These are phyloP conservation scores for Himalopsyche tibetana DNA, from an alignment of 2,888 invertebrate genomes.

Conservation along the genomic window DNA sequence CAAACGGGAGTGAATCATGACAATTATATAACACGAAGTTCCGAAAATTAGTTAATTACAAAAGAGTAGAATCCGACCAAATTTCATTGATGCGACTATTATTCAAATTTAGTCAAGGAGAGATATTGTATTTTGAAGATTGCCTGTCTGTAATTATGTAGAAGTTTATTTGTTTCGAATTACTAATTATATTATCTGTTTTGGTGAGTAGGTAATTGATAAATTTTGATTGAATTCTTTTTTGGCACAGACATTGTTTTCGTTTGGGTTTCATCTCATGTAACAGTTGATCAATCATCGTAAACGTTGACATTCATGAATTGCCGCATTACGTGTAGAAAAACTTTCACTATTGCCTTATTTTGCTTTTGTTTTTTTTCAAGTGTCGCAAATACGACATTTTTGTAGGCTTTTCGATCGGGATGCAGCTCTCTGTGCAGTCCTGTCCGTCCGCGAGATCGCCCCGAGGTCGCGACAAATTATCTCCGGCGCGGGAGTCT, in stretches of 20 bases:
- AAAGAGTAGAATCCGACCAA: no score
- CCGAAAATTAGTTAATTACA: no score
- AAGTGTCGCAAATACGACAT: slow-evolving; percentile 10
- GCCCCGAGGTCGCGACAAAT: slow-evolving; percentile 68
- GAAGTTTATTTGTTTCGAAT: no score
- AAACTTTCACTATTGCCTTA: not conserved
- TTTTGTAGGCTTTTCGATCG: slow-evolving; percentile 16
- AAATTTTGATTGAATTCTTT: not conserved
- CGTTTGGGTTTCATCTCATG: slow-evolving; percentile 3
- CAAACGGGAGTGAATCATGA: no score
- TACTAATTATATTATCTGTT: not conserved
- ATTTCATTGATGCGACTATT: no score
- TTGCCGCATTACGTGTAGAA: not conserved
- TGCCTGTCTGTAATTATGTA: no score
- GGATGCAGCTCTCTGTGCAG: not conserved
- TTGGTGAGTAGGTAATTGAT: slow-evolving; percentile 14
- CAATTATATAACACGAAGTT: no score
- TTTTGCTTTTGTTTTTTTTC: slow-evolving; percentile 26
- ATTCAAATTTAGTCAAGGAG: no score
- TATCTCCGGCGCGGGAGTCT: slow-evolving; percentile 68
- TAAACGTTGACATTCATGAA: slow-evolving; percentile 23
- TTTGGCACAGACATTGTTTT: slow-evolving; percentile 14
- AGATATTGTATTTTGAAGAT: no score
- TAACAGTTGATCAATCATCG: slow-evolving; percentile 23
- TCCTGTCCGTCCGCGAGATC: not conserved